Evolutionary conservation across 2,113 vertebrate species (phyloP).

Genomic region (Alaudala cheleensis): DNA sequence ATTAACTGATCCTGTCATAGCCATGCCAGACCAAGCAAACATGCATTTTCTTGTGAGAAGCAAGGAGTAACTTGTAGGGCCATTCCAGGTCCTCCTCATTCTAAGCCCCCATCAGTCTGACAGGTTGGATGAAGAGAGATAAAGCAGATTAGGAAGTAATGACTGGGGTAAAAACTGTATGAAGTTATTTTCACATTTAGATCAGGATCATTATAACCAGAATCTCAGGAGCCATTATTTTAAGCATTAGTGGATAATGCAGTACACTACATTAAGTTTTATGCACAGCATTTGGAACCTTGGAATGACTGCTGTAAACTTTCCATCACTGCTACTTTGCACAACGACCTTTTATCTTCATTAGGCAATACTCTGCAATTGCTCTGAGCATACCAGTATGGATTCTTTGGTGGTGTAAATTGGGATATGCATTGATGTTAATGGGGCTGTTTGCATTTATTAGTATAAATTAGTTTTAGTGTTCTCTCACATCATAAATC

Average conservation of each 20-base stretch:
- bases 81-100: not conserved
- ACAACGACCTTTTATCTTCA: constrained; percentile 40
- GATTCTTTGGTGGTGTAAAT: not conserved
- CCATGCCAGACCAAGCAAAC: not conserved
- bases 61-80: not conserved
- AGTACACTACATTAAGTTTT: constrained; percentile 46
- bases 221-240: constrained; percentile 19
- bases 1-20: not conserved
- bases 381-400: not conserved
- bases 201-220: not conserved
- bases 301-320: not conserved
- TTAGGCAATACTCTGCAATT: not conserved
- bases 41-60: not conserved
- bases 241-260: not conserved
- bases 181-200: constrained; percentile 2
- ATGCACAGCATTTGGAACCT: not conserved
- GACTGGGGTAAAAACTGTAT: not conserved
- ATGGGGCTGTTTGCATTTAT: constrained; percentile 24
- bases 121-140: not conserved
- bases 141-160: not conserved
- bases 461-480: constrained; percentile 5
- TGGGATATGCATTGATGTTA: not conserved
- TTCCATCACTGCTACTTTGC: not conserved
- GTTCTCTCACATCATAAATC: not conserved
- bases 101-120: not conserved